These are phyloP conservation scores for Heliconius hortense DNA, from an alignment of 2,888 invertebrate species.

Conservation along the genomic window DNA sequence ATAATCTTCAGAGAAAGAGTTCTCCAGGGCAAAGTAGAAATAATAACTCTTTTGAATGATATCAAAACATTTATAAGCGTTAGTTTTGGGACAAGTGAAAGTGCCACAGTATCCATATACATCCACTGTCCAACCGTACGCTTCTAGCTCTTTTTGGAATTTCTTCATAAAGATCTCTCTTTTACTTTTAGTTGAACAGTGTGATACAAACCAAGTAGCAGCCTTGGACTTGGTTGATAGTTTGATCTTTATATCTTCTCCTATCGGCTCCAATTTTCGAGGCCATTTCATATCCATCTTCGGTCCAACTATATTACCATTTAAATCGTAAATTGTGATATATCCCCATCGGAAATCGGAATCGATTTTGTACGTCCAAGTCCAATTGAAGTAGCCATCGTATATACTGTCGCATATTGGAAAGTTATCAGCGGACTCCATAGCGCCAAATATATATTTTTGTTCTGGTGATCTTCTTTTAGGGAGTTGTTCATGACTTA, in stretches of 20 bases:
- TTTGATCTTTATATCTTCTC: slow-evolving; percentile 42
- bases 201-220: slow-evolving; percentile 52
- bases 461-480: slow-evolving; percentile 51
- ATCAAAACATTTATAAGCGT: slow-evolving; percentile 44
- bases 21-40: slow-evolving; percentile 60
- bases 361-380: slow-evolving; percentile 50
- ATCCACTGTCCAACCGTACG: slow-evolving; percentile 45
- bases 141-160: slow-evolving; percentile 41
- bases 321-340: slow-evolving; percentile 44
- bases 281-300: slow-evolving; percentile 45
- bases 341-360: slow-evolving; percentile 49
- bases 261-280: slow-evolving; percentile 41
- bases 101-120: slow-evolving; percentile 49
- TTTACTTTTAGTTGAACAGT: slow-evolving; percentile 45
- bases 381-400: slow-evolving; percentile 52
- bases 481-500: slow-evolving; percentile 41
- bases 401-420: slow-evolving; percentile 51
- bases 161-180: slow-evolving; percentile 42
- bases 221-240: slow-evolving; percentile 49
- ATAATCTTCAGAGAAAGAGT: slow-evolving; percentile 52
- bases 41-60: slow-evolving; percentile 54
- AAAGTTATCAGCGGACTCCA: slow-evolving; percentile 58
- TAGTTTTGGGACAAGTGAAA: slow-evolving; percentile 41
- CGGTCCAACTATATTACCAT: slow-evolving; percentile 46
- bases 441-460: slow-evolving; percentile 60